Evolutionary conservation across 1,140 invertebrate species (phyloP).

Genomic region (Dreissena rostriformis): DNA sequence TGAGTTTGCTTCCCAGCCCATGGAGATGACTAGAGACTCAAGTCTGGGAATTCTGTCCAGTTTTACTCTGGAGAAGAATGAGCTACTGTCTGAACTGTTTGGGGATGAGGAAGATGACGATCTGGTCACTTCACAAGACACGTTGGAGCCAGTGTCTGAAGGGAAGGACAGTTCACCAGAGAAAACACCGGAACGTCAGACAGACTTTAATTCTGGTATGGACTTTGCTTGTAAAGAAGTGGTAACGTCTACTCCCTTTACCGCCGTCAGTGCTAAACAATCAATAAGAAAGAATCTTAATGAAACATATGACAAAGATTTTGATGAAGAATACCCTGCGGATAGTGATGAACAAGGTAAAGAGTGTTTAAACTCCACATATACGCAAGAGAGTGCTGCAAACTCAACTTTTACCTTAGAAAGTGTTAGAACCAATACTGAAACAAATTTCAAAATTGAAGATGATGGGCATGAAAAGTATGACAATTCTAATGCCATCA

Average conservation of each 20-base stretch:
- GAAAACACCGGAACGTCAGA: slow-evolving; percentile 15
- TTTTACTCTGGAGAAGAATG: slow-evolving; percentile 48
- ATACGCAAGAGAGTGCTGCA: slow-evolving; percentile 1
- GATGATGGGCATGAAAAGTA: slow-evolving; percentile 9
- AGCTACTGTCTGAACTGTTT: slow-evolving; percentile 36
- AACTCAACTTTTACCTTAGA: slow-evolving; percentile 19
- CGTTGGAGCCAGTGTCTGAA: slow-evolving; percentile 39
- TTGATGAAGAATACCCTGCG: neutral
- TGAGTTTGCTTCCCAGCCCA: slow-evolving; percentile 43
- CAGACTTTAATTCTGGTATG: slow-evolving; percentile 41
- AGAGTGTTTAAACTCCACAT: slow-evolving; percentile 36
- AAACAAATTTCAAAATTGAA: slow-evolving; percentile 33
- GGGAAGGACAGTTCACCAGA: slow-evolving; percentile 40
- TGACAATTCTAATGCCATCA: neutral
- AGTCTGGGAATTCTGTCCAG: slow-evolving; percentile 52
- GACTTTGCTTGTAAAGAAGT: slow-evolving; percentile 44
- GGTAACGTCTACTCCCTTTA: slow-evolving; percentile 34
- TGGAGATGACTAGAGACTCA: slow-evolving; percentile 43
- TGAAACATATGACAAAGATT: slow-evolving; percentile 40
- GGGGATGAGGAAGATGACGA: slow-evolving; percentile 48
- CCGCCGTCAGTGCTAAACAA: slow-evolving; percentile 1
- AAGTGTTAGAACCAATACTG: neutral
- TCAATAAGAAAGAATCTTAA: slow-evolving; percentile 26
- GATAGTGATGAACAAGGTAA: slow-evolving; percentile 12
- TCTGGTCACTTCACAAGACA: slow-evolving; percentile 34